Evolutionary conservation across 1,140 invertebrate genomes (phyloP).

Genomic region (Monomorium pharaonis): DNA sequence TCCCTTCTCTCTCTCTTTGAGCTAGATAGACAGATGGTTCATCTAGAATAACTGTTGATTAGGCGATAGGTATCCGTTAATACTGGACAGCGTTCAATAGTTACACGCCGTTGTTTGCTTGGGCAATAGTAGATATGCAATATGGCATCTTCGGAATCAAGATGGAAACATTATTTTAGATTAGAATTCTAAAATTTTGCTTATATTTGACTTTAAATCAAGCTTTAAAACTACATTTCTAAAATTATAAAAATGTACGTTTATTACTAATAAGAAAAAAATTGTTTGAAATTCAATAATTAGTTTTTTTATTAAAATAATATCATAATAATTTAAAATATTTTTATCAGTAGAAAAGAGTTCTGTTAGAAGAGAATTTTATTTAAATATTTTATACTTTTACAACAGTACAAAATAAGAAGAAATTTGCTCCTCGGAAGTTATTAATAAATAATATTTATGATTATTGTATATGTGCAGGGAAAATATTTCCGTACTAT

Average conservation of each 20-base stretch:
- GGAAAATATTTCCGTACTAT: too few species aligned
- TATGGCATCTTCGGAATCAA: neutral
- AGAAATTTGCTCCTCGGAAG: too few species aligned
- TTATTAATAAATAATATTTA: too few species aligned
- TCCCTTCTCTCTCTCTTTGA: neutral
- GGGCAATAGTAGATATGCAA: neutral
- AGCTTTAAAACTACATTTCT: neutral
- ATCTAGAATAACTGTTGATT: constrained; percentile 58
- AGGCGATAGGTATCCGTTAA: constrained; percentile 29
- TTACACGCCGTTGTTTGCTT: neutral
- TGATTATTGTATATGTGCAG: too few species aligned
- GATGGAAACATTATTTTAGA: neutral
- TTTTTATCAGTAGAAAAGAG: neutral
- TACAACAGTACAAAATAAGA: neutral
- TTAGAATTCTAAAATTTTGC: neutral
- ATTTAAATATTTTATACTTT: neutral
- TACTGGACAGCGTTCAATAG: constrained; percentile 12
- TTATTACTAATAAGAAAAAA: neutral
- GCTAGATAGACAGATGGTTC: constrained; percentile 48
- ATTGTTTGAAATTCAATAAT: neutral
- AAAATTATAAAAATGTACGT: neutral
- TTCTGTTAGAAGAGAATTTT: neutral
- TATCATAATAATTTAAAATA: neutral
- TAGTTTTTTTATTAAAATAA: neutral
- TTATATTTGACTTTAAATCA: neutral